A percentile compares a stretch with the other conserved stretches of the same genome.
Evolutionary conservation across 1,140 invertebrate genomes (phyloP).

Genomic region (Nomia melanderi): DNA sequence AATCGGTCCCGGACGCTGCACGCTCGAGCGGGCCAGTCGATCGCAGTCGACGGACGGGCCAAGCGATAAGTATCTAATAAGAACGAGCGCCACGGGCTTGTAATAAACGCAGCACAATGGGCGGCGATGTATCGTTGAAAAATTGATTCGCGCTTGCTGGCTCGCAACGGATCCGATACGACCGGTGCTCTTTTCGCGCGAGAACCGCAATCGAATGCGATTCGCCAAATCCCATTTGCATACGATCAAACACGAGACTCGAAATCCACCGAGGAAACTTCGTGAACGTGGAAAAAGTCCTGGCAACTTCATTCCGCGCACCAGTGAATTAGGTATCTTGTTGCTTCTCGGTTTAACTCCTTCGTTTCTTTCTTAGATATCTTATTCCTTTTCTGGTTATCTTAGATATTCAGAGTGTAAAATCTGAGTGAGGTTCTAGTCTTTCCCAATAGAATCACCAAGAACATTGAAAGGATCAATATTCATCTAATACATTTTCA

Average conservation of each 20-base stretch:
- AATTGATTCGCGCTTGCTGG: constrained; percentile 44
- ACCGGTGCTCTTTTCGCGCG: constrained; percentile 25
- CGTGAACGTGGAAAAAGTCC: constrained; percentile 36
- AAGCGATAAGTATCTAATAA: constrained; percentile 65
- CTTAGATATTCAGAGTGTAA: no score
- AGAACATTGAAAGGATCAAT: no score
- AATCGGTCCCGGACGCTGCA: constrained; percentile 16
- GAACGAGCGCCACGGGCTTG: constrained; percentile 43
- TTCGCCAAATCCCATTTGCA: constrained; percentile 61
- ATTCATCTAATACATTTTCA: no score
- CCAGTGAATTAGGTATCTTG: constrained; percentile 42
- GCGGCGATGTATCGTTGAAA: constrained; percentile 35
- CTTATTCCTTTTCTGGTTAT: background rate
- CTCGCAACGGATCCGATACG: constrained; percentile 29
- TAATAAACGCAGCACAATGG: constrained; percentile 32
- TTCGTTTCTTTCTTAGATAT: constrained; percentile 9
- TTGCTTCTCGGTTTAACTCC: constrained; percentile 37
- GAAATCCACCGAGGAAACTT: constrained; percentile 41
- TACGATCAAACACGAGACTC: constrained; percentile 50
- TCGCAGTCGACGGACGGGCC: constrained; percentile 23
- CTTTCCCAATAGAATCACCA: no score
- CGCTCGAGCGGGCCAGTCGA: constrained; percentile 45
- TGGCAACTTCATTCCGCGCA: constrained; percentile 27
- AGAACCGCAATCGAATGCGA: constrained; percentile 45
- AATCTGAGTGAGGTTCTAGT: no score